Evolutionary conservation across 1,140 invertebrate species (phyloP).

Genomic region (Aleiodes sp.): DNA sequence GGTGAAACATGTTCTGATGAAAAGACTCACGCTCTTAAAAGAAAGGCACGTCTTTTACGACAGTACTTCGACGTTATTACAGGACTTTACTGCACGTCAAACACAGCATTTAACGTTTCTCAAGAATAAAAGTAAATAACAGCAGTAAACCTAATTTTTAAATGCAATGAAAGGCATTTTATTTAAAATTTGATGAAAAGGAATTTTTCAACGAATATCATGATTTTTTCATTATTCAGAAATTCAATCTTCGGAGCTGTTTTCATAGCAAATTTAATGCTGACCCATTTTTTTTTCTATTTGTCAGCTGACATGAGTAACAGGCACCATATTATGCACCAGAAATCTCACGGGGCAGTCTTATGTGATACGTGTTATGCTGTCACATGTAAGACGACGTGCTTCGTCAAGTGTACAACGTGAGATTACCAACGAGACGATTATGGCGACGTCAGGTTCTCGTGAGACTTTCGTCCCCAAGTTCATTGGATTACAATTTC

Average conservation of each 20-base stretch:
- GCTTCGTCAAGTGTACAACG: slow-evolving; percentile 3
- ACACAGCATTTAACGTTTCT: background rate
- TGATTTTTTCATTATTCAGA: too few species aligned
- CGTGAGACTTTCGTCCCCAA: background rate
- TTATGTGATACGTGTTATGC: slow-evolving; percentile 5
- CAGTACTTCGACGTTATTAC: background rate
- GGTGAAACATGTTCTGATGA: background rate
- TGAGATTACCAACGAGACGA: background rate
- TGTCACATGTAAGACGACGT: slow-evolving; percentile 4
- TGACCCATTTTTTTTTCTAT: background rate
- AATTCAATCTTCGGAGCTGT: too few species aligned
- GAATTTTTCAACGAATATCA: too few species aligned
- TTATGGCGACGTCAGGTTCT: slow-evolving; percentile 2
- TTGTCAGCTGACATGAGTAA: too few species aligned
- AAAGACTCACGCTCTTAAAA: background rate
- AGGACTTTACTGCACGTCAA: slow-evolving; percentile 6
- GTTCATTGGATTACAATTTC: too few species aligned
- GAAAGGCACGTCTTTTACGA: background rate
- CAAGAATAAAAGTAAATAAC: slow-evolving; percentile 3
- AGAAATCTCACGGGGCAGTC: background rate
- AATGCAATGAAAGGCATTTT: background rate
- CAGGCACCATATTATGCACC: background rate
- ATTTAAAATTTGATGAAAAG: too few species aligned
- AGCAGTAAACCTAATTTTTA: background rate
- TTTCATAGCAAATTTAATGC: too few species aligned